Base-by-base conservation (phyloP, 53 echinoderm and acorn worm genomes). In the Actinopyga echinites region DNA sequence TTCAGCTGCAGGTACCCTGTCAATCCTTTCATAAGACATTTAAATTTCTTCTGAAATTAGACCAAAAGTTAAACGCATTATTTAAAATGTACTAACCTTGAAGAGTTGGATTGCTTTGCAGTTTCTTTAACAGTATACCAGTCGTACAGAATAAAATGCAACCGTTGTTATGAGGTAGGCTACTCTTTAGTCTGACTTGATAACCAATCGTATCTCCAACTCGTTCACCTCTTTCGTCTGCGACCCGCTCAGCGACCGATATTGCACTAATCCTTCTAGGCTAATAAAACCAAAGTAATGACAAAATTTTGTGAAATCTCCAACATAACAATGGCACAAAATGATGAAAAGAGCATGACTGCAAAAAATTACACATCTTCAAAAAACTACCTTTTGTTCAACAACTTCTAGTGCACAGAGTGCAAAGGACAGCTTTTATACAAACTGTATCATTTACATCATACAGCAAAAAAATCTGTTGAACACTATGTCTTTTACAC, bases 41-140 rank as follows among this genome's bases (percentile, higher is more conserved):
- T 55, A 13, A 55, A 64, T 22, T 64, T 64, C 22, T 22, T 64
- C 24, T 22, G 8, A 22, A 15, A n/a, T n/a, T n/a, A n/a, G n/a
- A n/a, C n/a, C n/a, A n/a, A n/a, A n/a, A n/a, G n/a, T n/a, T n/a
- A n/a, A n/a, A n/a, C n/a, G n/a, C n/a, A n/a, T n/a, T n/a, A n/a
- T n/a, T n/a, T 3, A 9, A 25, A 58, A 8, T 10, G 2, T 8
- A 11, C 55, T 29, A 80, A 95, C 95, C 95, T 85, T 66, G 79
- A 2, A 95, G 56, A 82, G 69, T 83, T 36, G 93, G 89, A 35
- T 95, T 95, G 28, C 83, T 78, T 44, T 93, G 91, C 53, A 95
- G 86, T 86, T 95, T 95, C 79, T 91, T 93, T 44, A 95, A 79
- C 17, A 95, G 93, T 21, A 95, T 95, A 22, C 95, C 95, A 29